Base-by-base conservation (phyloP, 2,888 invertebrate species). In the Teleiodes luculella region DNA sequence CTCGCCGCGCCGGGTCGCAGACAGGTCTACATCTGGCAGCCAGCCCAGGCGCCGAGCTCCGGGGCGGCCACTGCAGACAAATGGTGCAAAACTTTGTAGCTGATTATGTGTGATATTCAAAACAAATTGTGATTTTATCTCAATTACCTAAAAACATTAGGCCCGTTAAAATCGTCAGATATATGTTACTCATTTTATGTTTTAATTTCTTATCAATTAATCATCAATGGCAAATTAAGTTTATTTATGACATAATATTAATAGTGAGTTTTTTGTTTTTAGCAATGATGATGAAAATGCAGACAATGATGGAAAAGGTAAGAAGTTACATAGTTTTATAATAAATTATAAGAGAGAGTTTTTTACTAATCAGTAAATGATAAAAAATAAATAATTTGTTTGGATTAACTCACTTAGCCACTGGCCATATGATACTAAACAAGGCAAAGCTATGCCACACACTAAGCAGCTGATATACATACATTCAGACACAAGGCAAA, bases 61-160 rank as follows among this genome's bases (percentile, higher is more conserved):
- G 10, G 16, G 4, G 24, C 43, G 7, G 10, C 43, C 11, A 7
- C 28, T 74, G 79, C 76, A 81, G 70, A 74, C 14, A 66, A 74
- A 67, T 74, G 88, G 90, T 90, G 90, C 90, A 90, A 90, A 90
- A 89, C 90, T 90, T 90, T 90, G 90, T 90, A 89, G 89, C 66
- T 73, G 82, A 81, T 74, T 28, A 39, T 62, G 54, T 54, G 58
- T 57, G 55, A 49, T 35, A 46, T 14, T 28, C 14, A 36, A 36
- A 53, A 49, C 24, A 49, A n/a, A 28, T 28, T 41, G 20, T 43
- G 28, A 7, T 28, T 20, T n/a, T 28, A 20, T 43, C 13, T 28
- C 3, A 24, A 24, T 43, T 13, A 24, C 24, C 43, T 43, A n/a
- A 43, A 28, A 28, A 49, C 46, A 31, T 28, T 43, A 43, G 43